Evolutionary conservation across 2,888 invertebrate genomes (phyloP), one percentile per base, ranked within the genome.

Genomic region (Heliconius hortense): DNA sequence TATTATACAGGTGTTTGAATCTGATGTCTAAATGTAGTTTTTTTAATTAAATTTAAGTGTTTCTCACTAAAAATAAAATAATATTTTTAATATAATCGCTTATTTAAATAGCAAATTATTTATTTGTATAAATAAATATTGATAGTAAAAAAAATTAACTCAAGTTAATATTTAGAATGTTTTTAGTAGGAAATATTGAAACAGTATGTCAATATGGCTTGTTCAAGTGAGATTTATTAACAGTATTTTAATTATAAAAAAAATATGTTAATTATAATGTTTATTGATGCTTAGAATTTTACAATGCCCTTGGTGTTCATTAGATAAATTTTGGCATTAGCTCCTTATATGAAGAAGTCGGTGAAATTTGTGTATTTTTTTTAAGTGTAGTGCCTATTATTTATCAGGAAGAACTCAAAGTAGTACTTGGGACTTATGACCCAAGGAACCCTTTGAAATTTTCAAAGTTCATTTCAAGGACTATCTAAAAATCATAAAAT

Each of bases 301-400:
- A 28, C 60, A 53, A 70, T 73, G 67, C 56, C 75, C 78, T 48
- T 73, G 71, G 78, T 78, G 78, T 78, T 78, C 77, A 77, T 75
- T 72, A 75, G 77, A 48, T 15, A 78, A 53, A 74, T 68, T 60
- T 76, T 73, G 31, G 39, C 39, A 48, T 48, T 53, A 64, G 53
- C n/a, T 66, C 39, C 7, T 66, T 66, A 13, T 66, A 15, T 39
- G 39, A 39, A 39, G 39, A 24, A 39, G 39, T 66, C 66, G 18
- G 66, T 43, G 66, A 66, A 63, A 21, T 43, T 39, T 64, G 63
- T 64, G 18, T 48, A 48, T 18, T 18, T 48, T 48, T 43, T 24
- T 56, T 2, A 59, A 56, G n/a, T n/a, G 8, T 56, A 48, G 18
- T 48, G 5, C 5, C 7, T 48, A 18, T 48, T 13, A 4, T 13